phyloP scores from a whole-genome alignment of 2,113 vertebrate species.

The Maylandia zebra region DNA sequence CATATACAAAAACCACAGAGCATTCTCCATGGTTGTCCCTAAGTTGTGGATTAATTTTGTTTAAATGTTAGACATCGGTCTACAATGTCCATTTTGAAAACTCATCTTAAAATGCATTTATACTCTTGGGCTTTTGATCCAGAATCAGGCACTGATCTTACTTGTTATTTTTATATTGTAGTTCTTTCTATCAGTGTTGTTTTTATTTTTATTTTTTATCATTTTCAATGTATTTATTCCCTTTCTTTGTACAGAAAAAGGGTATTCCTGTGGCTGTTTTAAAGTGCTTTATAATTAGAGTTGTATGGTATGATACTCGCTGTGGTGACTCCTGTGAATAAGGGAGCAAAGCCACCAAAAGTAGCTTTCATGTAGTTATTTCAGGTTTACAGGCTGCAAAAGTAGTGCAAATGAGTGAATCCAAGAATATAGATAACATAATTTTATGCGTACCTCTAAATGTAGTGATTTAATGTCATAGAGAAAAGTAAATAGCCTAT shows the following conservation, averaged over 20 bases:
- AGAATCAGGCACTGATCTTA: fast-evolving
- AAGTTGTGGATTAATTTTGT: fast-evolving
- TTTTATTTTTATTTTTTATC: neutral
- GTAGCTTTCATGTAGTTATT: neutral
- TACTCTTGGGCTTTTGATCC: neutral
- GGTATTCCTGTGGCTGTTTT: neutral
- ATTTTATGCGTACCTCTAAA: neutral
- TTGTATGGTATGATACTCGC: fast-evolving
- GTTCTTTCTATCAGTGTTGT: neutral
- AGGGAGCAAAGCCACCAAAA: neutral
- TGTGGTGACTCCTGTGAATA: neutral
- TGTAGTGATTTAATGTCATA: neutral
- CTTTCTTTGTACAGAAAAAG: neutral
- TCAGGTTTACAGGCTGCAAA: neutral
- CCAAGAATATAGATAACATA: neutral
- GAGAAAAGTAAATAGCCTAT: fast-evolving
- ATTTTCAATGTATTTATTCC: neutral
- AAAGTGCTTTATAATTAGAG: neutral
- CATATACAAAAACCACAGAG: neutral
- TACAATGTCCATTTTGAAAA: neutral
- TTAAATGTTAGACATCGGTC: neutral
- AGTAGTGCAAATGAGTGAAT: neutral
- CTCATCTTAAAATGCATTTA: neutral
- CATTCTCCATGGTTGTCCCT: fast-evolving
- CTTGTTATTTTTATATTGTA: neutral